phyloP scores from a whole-genome alignment of 2,113 vertebrate species.

The Misgurnus anguillicaudatus region DNA sequence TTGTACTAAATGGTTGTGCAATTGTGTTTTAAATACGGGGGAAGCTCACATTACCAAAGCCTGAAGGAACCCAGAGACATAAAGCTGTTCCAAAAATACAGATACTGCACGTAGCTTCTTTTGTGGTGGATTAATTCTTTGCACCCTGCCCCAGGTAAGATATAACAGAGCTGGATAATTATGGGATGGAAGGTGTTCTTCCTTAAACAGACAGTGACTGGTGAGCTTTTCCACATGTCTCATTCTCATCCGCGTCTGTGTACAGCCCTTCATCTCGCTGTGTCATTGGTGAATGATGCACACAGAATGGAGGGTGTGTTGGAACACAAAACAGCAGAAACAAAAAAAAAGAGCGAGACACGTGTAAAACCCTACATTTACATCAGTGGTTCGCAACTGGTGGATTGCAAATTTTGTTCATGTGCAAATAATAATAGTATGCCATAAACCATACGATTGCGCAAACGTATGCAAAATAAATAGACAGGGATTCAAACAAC shows the following conservation, averaged over 20 bases:
- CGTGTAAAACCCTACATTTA: background rate
- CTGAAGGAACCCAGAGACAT: constrained; percentile 43
- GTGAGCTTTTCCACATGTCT: constrained; percentile 44
- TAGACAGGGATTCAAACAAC: too few species aligned
- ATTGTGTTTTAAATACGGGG: constrained; percentile 42
- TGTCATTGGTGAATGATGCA: constrained; percentile 2
- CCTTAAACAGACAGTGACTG: constrained; percentile 43
- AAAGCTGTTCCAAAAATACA: constrained; percentile 54
- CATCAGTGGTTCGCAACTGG: background rate
- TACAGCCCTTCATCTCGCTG: constrained; percentile 23
- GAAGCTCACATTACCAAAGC: constrained; percentile 40
- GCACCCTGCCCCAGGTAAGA: constrained; percentile 50
- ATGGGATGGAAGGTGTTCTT: constrained; percentile 44
- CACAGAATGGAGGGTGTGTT: constrained; percentile 40
- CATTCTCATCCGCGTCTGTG: constrained; percentile 47
- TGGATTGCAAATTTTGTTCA: background rate
- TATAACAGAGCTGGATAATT: constrained; percentile 53
- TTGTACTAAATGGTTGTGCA: constrained; percentile 13
- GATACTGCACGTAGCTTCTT: constrained; percentile 19
- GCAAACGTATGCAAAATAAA: too few species aligned
- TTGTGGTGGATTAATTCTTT: constrained; percentile 51
- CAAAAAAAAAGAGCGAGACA: background rate
- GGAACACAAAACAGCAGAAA: constrained; percentile 4
- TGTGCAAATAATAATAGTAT: too few species aligned
- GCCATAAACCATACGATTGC: too few species aligned